phyloP scores from a whole-genome alignment of 1,140 invertebrate genomes.

The Drosophila kikkawai region DNA sequence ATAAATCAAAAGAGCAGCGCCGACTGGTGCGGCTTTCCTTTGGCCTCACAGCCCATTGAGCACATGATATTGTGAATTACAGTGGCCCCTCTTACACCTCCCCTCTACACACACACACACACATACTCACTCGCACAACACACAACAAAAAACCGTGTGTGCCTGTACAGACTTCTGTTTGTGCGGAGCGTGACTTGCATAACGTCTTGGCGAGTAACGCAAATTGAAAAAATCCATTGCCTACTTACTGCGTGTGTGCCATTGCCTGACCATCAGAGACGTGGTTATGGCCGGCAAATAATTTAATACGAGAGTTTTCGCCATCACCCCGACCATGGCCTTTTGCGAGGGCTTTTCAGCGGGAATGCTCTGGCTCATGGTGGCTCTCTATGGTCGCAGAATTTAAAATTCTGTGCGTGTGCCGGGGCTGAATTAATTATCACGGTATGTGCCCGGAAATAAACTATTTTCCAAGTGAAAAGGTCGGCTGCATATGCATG shows the following conservation, averaged over 20 bases:
- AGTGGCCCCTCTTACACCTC: slow-evolving; percentile 15
- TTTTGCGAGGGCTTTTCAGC: not conserved
- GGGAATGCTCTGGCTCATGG: not conserved
- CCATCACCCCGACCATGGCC: slow-evolving; percentile 3
- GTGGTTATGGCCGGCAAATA: slow-evolving; percentile 47
- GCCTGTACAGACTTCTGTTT: not conserved
- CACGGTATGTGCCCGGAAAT: slow-evolving; percentile 1
- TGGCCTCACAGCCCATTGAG: slow-evolving; percentile 53
- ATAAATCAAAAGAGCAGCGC: slow-evolving; percentile 69
- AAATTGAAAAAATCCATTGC: slow-evolving; percentile 79
- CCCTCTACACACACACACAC: not conserved
- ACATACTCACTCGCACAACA: not conserved
- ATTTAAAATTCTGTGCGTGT: slow-evolving; percentile 30
- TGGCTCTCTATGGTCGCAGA: slow-evolving; percentile 1
- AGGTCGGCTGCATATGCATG: slow-evolving; percentile 15
- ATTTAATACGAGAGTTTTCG: slow-evolving; percentile 33
- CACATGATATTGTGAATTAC: slow-evolving; percentile 56
- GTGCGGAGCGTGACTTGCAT: slow-evolving; percentile 74
- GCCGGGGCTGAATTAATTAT: slow-evolving; percentile 16
- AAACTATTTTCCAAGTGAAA: slow-evolving; percentile 18
- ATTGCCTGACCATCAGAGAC: slow-evolving; percentile 46
- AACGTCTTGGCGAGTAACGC: slow-evolving; percentile 63
- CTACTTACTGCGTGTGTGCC: slow-evolving; percentile 59
- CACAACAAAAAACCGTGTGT: not conserved
- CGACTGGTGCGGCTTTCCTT: slow-evolving; percentile 14